phyloP scores from a whole-genome alignment of 2,888 invertebrate species.

The Cremastinae sp. region DNA sequence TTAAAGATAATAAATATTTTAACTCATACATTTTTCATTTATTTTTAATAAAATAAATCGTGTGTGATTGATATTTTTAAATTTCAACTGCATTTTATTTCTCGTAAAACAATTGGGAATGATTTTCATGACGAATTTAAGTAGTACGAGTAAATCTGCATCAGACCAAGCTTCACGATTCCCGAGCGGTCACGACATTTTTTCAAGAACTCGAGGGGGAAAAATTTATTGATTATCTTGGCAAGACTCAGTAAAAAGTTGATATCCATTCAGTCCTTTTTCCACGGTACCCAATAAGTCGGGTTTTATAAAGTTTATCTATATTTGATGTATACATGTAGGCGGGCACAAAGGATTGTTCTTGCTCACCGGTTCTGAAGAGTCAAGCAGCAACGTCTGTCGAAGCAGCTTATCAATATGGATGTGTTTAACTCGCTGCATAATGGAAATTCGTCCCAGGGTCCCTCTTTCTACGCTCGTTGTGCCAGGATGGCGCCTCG shows the following conservation, averaged over 20 bases:
- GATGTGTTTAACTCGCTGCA: constrained; percentile 72
- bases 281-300: neutral
- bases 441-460: constrained; percentile 66
- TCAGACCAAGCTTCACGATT: neutral
- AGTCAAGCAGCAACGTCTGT: constrained; percentile 37
- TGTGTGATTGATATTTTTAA: too few relatives aligned
- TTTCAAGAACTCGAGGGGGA: neutral
- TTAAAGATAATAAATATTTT: too few relatives aligned
- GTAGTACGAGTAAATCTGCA: constrained; percentile 9
- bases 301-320: constrained; percentile 12
- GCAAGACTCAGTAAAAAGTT: constrained; percentile 6
- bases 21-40: too few relatives aligned
- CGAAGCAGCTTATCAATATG: constrained; percentile 71
- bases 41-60: too few relatives aligned
- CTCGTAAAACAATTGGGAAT: neutral
- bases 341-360: neutral
- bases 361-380: constrained; percentile 24
- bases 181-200: neutral
- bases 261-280: neutral
- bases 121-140: neutral
- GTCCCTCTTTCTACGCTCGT: constrained; percentile 42
- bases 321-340: constrained; percentile 9
- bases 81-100: neutral
- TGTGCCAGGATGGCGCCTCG: constrained; percentile 26
- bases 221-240: neutral